phyloP scores from a whole-genome alignment of 30 jellyfish, hydroid and myxozoan genomes.

The Calvadosia cruxmelitensis region DNA sequence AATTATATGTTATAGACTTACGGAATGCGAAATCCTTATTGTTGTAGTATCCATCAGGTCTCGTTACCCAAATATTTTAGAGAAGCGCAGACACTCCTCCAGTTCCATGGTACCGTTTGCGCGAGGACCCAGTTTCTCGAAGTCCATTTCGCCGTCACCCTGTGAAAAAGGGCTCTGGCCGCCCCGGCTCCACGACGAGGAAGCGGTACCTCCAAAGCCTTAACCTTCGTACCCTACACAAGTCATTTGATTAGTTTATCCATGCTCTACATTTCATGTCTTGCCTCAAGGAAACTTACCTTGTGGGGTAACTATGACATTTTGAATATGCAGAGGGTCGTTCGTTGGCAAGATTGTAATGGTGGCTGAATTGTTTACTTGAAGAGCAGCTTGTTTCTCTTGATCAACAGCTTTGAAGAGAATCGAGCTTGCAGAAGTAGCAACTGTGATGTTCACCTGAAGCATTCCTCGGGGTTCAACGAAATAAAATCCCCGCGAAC shows the following conservation, averaged over 20 bases:
- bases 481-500: slow-evolving; percentile 90
- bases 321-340: slow-evolving; percentile 17
- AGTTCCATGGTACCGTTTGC: no score
- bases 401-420: slow-evolving; percentile 79
- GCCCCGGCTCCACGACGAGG: no score
- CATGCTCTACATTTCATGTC: no score
- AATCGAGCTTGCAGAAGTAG: slow-evolving; percentile 68
- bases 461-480: slow-evolving; percentile 83
- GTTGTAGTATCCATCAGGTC: no score
- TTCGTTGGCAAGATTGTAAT: slow-evolving; percentile 44
- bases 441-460: slow-evolving; percentile 84
- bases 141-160: no score
- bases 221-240: not conserved
- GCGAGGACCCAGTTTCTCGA: no score
- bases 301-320: slow-evolving; percentile 73
- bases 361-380: slow-evolving; percentile 47
- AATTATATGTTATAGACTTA: no score
- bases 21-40: no score
- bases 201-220: not conserved
- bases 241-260: not conserved
- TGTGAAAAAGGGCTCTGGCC: no score
- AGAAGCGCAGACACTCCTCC: no score
- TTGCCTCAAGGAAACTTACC: slow-evolving; percentile 33
- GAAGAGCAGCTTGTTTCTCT: slow-evolving; percentile 33
- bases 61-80: no score